These are phyloP conservation scores for Furcifer pardalis DNA, from an alignment of 2,797 vertebrate genomes.

Conservation along the genomic window DNA sequence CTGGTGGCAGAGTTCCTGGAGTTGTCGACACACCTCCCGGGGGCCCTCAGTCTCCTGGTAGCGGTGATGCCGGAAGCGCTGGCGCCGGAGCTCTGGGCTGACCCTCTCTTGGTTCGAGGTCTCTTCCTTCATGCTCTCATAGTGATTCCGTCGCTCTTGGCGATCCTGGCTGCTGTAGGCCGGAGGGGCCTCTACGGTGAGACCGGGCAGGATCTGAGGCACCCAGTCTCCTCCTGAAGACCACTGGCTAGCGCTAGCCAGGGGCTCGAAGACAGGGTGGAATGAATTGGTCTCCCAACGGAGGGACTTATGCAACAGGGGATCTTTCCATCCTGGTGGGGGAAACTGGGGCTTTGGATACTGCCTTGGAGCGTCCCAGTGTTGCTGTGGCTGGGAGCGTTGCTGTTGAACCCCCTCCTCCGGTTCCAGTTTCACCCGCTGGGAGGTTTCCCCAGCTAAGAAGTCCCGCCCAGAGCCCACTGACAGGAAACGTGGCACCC, in stretches of 20 bases:
- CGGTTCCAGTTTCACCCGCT: slow-evolving; percentile 24
- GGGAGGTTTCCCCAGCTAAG: not conserved
- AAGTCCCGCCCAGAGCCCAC: not conserved
- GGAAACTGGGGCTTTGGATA: not conserved
- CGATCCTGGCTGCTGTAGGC: not conserved
- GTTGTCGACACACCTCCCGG: slow-evolving; percentile 19
- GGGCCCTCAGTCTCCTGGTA: slow-evolving; percentile 27
- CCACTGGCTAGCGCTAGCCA: not conserved
- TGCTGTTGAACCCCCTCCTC: not conserved
- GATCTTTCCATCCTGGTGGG: not conserved
- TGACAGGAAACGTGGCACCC: not conserved
- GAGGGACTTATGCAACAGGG: not conserved
- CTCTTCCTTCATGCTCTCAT: slow-evolving; percentile 3
- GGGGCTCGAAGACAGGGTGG: not conserved
- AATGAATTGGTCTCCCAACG: slow-evolving; percentile 16
- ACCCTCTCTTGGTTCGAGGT: not conserved
- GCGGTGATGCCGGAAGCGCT: slow-evolving; percentile 16
- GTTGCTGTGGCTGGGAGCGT: not conserved
- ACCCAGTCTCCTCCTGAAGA: slow-evolving; percentile 4
- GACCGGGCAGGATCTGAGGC: not conserved
- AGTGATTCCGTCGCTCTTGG: not conserved
- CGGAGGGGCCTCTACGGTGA: not conserved
- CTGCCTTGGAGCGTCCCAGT: slow-evolving; percentile 10
- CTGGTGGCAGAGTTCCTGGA: slow-evolving; percentile 28
- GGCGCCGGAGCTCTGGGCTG: not conserved